Evolutionary conservation across 2,888 invertebrate genomes (phyloP).

Genomic region (Drosophila mimica): DNA sequence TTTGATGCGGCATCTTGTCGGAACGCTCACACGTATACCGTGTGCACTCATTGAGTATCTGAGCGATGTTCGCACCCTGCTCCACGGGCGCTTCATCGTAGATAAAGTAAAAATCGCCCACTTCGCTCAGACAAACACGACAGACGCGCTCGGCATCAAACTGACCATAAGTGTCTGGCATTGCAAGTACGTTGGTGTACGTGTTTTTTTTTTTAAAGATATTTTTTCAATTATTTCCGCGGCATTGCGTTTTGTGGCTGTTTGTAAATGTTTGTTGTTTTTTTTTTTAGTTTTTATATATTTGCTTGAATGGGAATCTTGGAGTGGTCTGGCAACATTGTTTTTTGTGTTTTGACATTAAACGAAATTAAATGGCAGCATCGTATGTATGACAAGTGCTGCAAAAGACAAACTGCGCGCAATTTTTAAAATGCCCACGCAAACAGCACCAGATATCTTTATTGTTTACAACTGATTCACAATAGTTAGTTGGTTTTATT

Average conservation of each 20-base stretch:
- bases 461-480: conserved; percentile 5
- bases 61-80: conserved; percentile 68
- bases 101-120: conserved; percentile 73
- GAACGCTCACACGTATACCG: conserved; percentile 83
- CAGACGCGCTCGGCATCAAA: conserved; percentile 80
- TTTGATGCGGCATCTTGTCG: conserved; percentile 84
- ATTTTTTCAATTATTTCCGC: conserved; percentile 12
- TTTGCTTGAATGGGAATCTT: conserved; percentile 31
- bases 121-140: conserved; percentile 81
- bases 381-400: neutral
- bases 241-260: conserved; percentile 29
- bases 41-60: conserved; percentile 82
- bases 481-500: neutral
- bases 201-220: conserved; percentile 2
- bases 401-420: neutral
- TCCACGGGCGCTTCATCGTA: conserved; percentile 76
- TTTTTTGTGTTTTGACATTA: neutral
- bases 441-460: conserved; percentile 1
- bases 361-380: conserved; percentile 30
- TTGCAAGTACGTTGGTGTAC: conserved; percentile 10
- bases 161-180: conserved; percentile 42
- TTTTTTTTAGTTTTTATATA: conserved; percentile 35
- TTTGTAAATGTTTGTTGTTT: conserved; percentile 30
- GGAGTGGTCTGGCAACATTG: conserved; percentile 26
- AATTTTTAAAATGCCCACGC: conserved; percentile 10